These are phyloP conservation scores for Cygnus olor DNA, from an alignment of 2,797 vertebrate genomes.

Conservation along the genomic window DNA sequence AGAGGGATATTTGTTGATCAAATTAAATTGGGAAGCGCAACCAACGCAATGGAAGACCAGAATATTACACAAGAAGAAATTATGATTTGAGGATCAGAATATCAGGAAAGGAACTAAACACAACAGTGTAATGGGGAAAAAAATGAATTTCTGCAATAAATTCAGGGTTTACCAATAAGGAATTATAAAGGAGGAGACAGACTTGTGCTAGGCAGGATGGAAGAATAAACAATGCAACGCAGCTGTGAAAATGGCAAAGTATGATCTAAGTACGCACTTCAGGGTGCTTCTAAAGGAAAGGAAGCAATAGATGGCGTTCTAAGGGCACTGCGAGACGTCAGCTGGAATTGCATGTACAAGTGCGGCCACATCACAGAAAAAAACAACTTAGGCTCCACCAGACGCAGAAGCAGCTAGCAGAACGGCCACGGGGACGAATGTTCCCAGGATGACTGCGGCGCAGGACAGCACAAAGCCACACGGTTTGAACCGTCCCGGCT, in stretches of 20 bases:
- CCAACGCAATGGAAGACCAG: not conserved
- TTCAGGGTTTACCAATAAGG: not conserved
- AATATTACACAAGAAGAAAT: not conserved
- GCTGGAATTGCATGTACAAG: not conserved
- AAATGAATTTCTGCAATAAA: not conserved
- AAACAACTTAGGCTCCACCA: not conserved
- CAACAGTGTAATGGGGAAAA: not conserved
- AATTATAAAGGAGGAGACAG: not conserved
- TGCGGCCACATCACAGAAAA: not conserved
- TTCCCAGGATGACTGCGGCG: not conserved
- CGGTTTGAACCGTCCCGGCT: accelerated
- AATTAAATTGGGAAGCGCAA: not conserved
- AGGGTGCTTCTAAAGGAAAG: not conserved
- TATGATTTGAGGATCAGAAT: not conserved
- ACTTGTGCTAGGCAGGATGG: not conserved
- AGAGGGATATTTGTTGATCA: not conserved
- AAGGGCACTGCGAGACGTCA: not conserved
- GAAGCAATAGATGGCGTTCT: not conserved
- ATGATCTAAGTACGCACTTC: not conserved
- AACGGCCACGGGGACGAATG: not conserved
- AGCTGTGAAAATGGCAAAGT: not conserved
- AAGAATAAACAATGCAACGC: not conserved
- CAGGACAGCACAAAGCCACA: not conserved
- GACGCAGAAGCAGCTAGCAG: not conserved
- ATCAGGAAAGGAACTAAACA: not conserved